Percentiles rank a stretch among this genome's conserved stretches.
These are phyloP conservation scores for Acanthurus leucopareius DNA, from an alignment of 2,797 vertebrate genomes.

Conservation along the genomic window DNA sequence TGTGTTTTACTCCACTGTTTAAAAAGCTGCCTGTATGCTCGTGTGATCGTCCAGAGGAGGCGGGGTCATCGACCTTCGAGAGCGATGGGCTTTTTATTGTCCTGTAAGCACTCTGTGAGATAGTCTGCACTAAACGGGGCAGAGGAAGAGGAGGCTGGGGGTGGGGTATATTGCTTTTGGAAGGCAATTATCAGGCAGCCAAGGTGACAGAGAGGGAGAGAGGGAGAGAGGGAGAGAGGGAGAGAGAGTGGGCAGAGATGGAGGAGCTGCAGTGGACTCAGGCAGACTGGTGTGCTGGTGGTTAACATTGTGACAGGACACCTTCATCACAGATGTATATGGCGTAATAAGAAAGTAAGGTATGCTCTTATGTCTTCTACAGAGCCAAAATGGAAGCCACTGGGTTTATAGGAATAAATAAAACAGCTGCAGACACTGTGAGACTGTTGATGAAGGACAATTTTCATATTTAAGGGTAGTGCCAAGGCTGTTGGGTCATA, in stretches of 20 bases:
- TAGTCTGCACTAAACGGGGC: conserved; percentile 56
- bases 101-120: conserved; percentile 73
- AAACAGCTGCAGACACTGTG: not conserved
- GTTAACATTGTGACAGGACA: conserved; percentile 14
- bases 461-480: not conserved
- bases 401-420: not conserved
- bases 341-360: not conserved
- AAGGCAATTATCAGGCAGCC: conserved; percentile 77
- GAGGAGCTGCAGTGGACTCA: conserved; percentile 21
- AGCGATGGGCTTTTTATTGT: conserved; percentile 75
- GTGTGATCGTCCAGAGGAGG: conserved; percentile 36
- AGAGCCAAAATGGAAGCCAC: not conserved
- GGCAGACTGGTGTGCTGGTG: conserved; percentile 21
- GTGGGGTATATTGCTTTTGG: conserved; percentile 66
- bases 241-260: conserved; percentile 5
- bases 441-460: conserved; percentile 8
- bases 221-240: conserved; percentile 20
- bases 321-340: conserved; percentile 24
- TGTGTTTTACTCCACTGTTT: conserved; percentile 24
- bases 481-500: not conserved
- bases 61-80: conserved; percentile 63
- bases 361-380: not conserved
- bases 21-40: conserved; percentile 40
- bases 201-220: conserved; percentile 63
- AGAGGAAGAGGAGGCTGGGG: not conserved